Evolutionary conservation across 1,140 invertebrate genomes (phyloP), one percentile per base, ranked within the genome.

Genomic region (Drosophila subobscura): DNA sequence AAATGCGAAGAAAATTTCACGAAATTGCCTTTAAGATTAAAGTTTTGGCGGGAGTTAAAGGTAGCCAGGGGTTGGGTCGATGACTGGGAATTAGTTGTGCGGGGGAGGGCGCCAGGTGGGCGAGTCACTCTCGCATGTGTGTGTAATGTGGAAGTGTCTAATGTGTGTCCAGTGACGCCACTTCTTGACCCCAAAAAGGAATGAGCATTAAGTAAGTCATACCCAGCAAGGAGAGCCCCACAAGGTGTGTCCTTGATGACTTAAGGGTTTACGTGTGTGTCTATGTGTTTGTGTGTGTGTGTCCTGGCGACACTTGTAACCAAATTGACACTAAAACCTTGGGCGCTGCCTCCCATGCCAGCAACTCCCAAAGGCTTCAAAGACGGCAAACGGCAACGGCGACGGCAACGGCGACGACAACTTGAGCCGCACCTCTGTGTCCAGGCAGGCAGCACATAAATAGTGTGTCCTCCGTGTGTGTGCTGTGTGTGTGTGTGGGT

Each of bases 11-110:
- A 83, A 83, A 70, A 29, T 54, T 45, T 70, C 6, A 46, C 41
- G 23, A 80, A 85, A 81, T 86, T 86, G 71, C 78, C 59, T 80
- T 81, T 78, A 86, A 88, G 83, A 88, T 86, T 86, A 86, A 88
- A 86, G 68, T 78, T 37, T 37, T 8, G 27, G 27, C 55, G 55
- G 60, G 71, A 74, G 81, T 77, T 27, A 33, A 33, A 8, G 7
- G 29, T 8, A 10, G 1, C 3, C 2, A 0, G 7, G 27, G 6
- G 27, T 6, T 0, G 27, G 29, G 33, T 10, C 3, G 0, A 27
- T 27, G 25, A 27, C 25, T 65, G 68, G 71, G 70, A 75, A 75
- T 83, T 78, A 81, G 60, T 72, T 73, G 41, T 27, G 57, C 47
- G 5, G 60, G 6, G 20, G 49, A 6, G 27, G 77, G 57, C 64